A percentile compares a stretch with the other conserved stretches of the same genome.
Evolutionary conservation across 2,113 vertebrate species (phyloP).

Genomic region (Colius striatus): DNA sequence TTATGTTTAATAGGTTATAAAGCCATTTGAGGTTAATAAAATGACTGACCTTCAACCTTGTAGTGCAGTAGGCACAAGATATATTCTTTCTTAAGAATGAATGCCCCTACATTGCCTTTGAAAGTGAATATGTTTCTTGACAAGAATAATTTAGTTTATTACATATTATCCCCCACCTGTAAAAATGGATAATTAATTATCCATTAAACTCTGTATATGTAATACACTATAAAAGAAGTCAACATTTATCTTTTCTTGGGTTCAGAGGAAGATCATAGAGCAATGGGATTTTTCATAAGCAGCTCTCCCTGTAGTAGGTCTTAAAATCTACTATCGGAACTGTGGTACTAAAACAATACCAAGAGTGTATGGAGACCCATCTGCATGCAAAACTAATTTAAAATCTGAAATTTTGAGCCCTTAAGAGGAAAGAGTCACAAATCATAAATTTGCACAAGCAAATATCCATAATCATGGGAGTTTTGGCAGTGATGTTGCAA

Average conservation of each 20-base stretch:
- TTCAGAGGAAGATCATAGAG: not conserved
- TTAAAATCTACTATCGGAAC: not conserved
- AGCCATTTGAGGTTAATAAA: slow-evolving; percentile 31
- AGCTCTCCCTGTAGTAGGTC: not conserved
- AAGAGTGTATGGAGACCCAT: not conserved
- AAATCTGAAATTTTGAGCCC: not conserved
- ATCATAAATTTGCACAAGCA: not conserved
- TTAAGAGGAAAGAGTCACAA: not conserved
- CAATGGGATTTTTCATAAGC: not conserved
- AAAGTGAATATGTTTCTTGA: not conserved
- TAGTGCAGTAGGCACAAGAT: not conserved
- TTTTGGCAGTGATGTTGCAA: not conserved
- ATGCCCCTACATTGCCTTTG: not conserved
- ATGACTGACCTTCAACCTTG: not conserved
- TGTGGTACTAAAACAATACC: not conserved
- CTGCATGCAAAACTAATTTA: not conserved
- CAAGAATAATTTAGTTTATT: not conserved
- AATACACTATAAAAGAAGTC: not conserved
- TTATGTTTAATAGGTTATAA: slow-evolving; percentile 27
- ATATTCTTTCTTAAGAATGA: not conserved
- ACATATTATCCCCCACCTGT: not conserved
- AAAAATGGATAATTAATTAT: not conserved
- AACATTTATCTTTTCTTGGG: not conserved
- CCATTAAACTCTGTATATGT: not conserved
- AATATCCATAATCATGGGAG: not conserved